These are phyloP conservation scores for Onchidella celtica DNA, from an alignment of 2,888 invertebrate genomes.

Conservation along the genomic window DNA sequence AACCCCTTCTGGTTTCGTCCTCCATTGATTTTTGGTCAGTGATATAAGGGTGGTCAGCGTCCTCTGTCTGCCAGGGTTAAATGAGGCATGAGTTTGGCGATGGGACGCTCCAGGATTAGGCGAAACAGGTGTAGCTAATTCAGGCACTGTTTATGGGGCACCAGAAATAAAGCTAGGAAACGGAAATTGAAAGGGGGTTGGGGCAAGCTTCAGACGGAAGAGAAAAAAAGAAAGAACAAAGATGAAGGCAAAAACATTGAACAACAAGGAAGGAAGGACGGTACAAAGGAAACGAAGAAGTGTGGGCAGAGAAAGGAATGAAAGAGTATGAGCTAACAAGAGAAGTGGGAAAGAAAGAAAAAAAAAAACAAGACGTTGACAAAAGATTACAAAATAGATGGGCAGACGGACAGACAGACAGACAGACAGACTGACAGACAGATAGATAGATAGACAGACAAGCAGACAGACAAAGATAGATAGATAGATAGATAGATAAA, in stretches of 20 bases:
- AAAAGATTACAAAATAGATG: neutral
- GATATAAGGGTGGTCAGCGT: neutral
- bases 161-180: too few relatives aligned
- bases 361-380: neutral
- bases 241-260: too few relatives aligned
- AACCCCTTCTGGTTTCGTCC: neutral
- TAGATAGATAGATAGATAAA: neutral
- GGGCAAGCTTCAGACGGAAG: too few relatives aligned
- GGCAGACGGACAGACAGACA: neutral
- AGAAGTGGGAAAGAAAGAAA: neutral
- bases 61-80: neutral
- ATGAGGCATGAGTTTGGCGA: neutral
- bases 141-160: too few relatives aligned
- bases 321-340: neutral
- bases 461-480: neutral
- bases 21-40: neutral
- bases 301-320: neutral
- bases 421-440: neutral
- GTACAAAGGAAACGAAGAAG: too few relatives aligned
- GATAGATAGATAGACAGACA: neutral
- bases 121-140: too few relatives aligned
- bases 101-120: too few relatives aligned
- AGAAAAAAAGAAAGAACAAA: too few relatives aligned
- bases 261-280: too few relatives aligned
- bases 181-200: too few relatives aligned